Conservation (phyloP, 1,140 invertebrate species). For the Paralvinella palmiformis region DNA sequence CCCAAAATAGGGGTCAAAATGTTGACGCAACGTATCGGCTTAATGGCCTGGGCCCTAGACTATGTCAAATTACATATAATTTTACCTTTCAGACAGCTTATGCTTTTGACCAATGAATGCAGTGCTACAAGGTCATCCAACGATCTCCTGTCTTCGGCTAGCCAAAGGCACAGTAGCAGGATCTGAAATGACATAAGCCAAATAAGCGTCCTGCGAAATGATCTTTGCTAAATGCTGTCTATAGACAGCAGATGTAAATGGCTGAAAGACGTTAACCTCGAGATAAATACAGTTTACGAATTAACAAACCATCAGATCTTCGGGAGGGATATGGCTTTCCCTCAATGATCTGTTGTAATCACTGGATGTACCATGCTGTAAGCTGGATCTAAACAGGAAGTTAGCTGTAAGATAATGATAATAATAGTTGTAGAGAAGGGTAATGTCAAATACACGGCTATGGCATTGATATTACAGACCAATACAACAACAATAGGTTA, state of each 20-base stretch:
- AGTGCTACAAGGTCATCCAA: constrained; percentile 22
- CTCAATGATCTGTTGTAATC: constrained; percentile 25
- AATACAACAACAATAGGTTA: too few species aligned
- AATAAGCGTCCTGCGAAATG: too few species aligned
- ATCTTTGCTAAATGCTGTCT: neutral
- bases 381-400: constrained; percentile 10
- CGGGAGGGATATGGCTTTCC: constrained; percentile 37
- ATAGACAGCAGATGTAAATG: neutral
- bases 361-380: neutral
- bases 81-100: constrained; percentile 22
- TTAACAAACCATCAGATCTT: constrained; percentile 39
- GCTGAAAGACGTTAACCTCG: neutral
- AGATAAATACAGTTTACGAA: neutral
- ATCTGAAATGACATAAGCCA: neutral
- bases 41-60: neutral
- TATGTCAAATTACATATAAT: neutral
- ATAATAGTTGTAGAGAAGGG: neutral
- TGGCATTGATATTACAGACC: too few species aligned
- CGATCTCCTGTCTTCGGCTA: constrained; percentile 25
- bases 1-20: too few species aligned
- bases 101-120: constrained; percentile 28
- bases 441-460: too few species aligned
- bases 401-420: constrained; percentile 4
- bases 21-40: too few species aligned
- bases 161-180: constrained; percentile 32